Evolutionary conservation across 1,140 invertebrate species (phyloP), one percentile per base, ranked within the genome.

Genomic region (Lethrus apterus): DNA sequence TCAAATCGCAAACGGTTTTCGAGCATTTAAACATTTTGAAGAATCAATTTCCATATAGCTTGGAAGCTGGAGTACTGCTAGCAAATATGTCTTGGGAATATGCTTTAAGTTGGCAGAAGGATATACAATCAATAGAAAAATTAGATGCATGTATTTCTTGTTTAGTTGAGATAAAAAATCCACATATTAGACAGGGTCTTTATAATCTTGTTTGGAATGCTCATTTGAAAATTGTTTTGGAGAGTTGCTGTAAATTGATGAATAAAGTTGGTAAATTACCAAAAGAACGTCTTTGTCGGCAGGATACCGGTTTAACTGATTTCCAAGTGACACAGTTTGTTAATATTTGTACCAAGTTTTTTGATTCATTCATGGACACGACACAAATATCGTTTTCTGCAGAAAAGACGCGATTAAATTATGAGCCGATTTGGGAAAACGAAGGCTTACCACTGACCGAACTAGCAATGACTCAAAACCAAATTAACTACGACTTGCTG

Each of bases 1-100:
- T 68, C 58, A 52, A 60, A 61, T 49, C 63, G 59, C 59, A 71
- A 65, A 65, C 42, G 45, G 64, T 78, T 19, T 74, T 78, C 36
- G 73, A 76, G 54, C 73, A 78, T 54, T 55, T 85, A 4, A 70
- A 71, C 8, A 57, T 83, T 14, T 66, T 89, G 15, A 77, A 79
- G 26, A 72, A 75, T 26, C 80, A 86, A 65, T 93, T 94, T 65
- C 90, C 90, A 1, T 81, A 89, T 45, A 93, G 89, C 67, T 73
- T 93, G 23, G 79, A 83, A 17, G 77, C 81, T 20, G 81, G 84
- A 56, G 78, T 84, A 21, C 65, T 95, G 19, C 67, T 93, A 23
- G 78, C 83, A 8, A 91, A 93, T 66, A 81, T 93, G 71, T 81
- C 80, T 54, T 95, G 91, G 92, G 89, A 94, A 63, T 90, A 88